Percentiles rank a stretch among this genome's conserved stretches.
Evolutionary conservation across 2,113 vertebrate species (phyloP).

Genomic region (Pterophyllum scalare): DNA sequence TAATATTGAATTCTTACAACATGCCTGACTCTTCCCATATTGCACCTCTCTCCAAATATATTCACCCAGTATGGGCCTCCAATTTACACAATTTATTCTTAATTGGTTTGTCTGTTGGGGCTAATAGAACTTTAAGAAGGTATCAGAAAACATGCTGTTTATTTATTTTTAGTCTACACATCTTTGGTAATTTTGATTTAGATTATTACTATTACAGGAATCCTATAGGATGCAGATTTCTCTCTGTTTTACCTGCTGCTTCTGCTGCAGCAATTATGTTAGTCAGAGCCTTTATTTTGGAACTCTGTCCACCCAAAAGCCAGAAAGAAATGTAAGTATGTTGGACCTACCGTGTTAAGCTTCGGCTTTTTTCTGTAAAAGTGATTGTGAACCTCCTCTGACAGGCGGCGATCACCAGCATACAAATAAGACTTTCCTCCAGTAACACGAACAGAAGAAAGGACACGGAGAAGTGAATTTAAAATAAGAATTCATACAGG

Average conservation of each 20-base stretch:
- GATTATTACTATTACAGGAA: background rate
- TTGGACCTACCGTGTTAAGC: background rate
- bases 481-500: background rate
- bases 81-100: too few relatives aligned
- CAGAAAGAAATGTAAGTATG: background rate
- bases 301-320: background rate
- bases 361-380: background rate
- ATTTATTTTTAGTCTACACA: too few relatives aligned
- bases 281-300: background rate
- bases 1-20: background rate
- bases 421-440: background rate
- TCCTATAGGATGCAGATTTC: background rate
- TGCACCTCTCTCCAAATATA: too few relatives aligned
- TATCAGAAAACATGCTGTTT: too few relatives aligned
- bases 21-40: background rate
- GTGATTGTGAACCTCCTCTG: background rate
- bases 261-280: background rate
- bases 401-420: background rate
- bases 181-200: background rate
- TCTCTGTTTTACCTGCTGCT: background rate
- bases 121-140: too few relatives aligned
- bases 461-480: background rate
- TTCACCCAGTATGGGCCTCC: too few relatives aligned
- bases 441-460: background rate
- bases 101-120: background rate